phyloP scores from a whole-genome alignment of 53 echinoderm and acorn worm species.

The Zoroaster sp. region DNA sequence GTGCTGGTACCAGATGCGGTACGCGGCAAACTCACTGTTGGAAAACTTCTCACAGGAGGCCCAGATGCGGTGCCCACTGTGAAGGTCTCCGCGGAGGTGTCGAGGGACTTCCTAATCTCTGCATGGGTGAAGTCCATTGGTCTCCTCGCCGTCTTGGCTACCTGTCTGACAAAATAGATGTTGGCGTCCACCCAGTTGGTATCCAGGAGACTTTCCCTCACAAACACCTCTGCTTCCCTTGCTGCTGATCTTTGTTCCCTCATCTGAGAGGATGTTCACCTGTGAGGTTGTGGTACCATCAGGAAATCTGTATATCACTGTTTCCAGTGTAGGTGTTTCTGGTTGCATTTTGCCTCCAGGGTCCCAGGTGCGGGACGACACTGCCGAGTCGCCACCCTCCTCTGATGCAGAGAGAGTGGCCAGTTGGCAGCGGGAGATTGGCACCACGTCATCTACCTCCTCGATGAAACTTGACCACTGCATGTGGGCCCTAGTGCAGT shows the following conservation, averaged over 20 bases:
- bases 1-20: too few species aligned
- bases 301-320: background rate
- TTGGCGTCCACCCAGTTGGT: too few species aligned
- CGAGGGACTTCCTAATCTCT: too few species aligned
- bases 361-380: constrained; percentile 15
- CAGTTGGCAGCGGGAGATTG: background rate
- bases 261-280: background rate
- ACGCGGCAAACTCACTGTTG: too few species aligned
- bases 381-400: background rate
- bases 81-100: too few species aligned
- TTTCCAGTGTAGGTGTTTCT: background rate
- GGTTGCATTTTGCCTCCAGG: background rate
- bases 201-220: too few species aligned
- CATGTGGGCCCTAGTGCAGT: constrained; percentile 10
- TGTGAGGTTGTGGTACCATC: constrained; percentile 11
- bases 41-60: too few species aligned
- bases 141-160: too few species aligned
- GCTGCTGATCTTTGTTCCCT: background rate
- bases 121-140: too few species aligned
- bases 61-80: too few species aligned
- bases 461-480: constrained; percentile 43
- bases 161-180: too few species aligned
- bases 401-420: background rate
- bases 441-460: constrained; percentile 26
- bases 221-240: too few species aligned